phyloP scores from a whole-genome alignment of 2,888 invertebrate genomes.

The Crepidodera aurea region DNA sequence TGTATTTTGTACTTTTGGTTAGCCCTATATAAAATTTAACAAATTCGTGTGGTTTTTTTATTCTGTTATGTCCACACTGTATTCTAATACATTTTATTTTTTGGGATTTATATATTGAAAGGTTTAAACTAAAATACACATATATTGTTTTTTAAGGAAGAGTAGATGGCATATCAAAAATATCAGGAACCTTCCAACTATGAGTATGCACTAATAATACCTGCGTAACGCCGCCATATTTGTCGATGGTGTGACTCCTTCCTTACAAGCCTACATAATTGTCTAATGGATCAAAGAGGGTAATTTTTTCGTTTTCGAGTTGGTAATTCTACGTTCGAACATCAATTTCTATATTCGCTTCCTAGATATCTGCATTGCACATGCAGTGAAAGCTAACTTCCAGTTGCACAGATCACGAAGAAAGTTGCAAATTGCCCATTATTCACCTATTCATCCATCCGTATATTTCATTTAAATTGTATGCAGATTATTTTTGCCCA shows the following conservation, averaged over 20 bases:
- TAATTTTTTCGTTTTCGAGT: neutral
- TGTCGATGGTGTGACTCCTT: neutral
- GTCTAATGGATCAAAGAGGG: neutral
- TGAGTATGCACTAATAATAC: too few relatives aligned
- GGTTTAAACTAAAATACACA: too few relatives aligned
- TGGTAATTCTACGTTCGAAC: neutral
- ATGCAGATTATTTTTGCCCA: constrained; percentile 30
- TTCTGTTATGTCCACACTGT: too few relatives aligned
- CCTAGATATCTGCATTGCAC: constrained; percentile 4
- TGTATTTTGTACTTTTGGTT: too few relatives aligned
- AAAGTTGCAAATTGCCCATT: constrained; percentile 28
- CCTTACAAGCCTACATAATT: constrained; percentile 6
- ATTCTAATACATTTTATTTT: too few relatives aligned
- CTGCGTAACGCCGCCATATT: too few relatives aligned
- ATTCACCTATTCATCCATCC: constrained; percentile 28
- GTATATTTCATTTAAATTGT: constrained; percentile 19
- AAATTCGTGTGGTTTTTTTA: too few relatives aligned
- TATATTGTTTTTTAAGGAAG: too few relatives aligned
- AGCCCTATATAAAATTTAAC: too few relatives aligned
- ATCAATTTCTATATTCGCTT: constrained; percentile 1
- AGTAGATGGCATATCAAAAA: too few relatives aligned
- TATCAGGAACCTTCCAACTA: too few relatives aligned
- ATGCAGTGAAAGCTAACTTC: constrained; percentile 14
- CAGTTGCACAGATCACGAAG: constrained; percentile 13
- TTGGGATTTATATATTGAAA: too few relatives aligned